phyloP scores from a whole-genome alignment of 2,113 vertebrate species.

The Silurus meridionalis region DNA sequence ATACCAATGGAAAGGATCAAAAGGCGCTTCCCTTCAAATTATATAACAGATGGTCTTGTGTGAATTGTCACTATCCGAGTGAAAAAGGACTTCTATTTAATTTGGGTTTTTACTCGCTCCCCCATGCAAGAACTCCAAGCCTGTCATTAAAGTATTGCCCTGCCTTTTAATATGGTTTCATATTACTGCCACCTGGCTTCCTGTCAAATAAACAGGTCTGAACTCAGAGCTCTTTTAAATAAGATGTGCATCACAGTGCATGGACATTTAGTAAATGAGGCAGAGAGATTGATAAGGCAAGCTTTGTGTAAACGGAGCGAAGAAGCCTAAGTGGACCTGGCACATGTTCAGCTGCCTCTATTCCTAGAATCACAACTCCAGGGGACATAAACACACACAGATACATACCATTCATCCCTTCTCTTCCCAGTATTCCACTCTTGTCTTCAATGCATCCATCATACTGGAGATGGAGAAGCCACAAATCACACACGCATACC shows the following conservation, averaged over 20 bases:
- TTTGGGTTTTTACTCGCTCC: slow-evolving; percentile 31
- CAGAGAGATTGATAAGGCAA: slow-evolving; percentile 33
- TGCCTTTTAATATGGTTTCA: slow-evolving; percentile 50
- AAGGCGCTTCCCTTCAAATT: slow-evolving; percentile 17
- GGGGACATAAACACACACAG: slow-evolving; percentile 31
- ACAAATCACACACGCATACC: slow-evolving; percentile 27
- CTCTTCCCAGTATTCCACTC: not conserved
- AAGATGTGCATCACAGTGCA: slow-evolving; percentile 54
- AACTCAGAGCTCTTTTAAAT: slow-evolving; percentile 44
- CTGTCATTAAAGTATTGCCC: slow-evolving; percentile 36
- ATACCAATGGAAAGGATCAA: slow-evolving; percentile 6
- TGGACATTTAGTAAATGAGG: slow-evolving; percentile 60
- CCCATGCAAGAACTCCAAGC: slow-evolving; percentile 25
- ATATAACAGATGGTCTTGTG: slow-evolving; percentile 25
- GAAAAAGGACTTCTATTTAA: slow-evolving; percentile 33
- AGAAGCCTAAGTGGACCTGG: slow-evolving; percentile 12
- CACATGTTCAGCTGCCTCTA: slow-evolving; percentile 8
- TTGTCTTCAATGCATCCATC: slow-evolving; percentile 24
- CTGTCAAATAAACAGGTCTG: slow-evolving; percentile 61
- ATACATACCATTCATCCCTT: slow-evolving; percentile 13
- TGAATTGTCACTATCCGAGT: slow-evolving; percentile 13
- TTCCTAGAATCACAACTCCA: slow-evolving; percentile 32
- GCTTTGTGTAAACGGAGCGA: slow-evolving; percentile 34
- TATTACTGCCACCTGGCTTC: slow-evolving; percentile 54
- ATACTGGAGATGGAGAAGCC: not conserved